phyloP scores from a whole-genome alignment of 2,113 vertebrate species.

The Melanerpes aurifrons region DNA sequence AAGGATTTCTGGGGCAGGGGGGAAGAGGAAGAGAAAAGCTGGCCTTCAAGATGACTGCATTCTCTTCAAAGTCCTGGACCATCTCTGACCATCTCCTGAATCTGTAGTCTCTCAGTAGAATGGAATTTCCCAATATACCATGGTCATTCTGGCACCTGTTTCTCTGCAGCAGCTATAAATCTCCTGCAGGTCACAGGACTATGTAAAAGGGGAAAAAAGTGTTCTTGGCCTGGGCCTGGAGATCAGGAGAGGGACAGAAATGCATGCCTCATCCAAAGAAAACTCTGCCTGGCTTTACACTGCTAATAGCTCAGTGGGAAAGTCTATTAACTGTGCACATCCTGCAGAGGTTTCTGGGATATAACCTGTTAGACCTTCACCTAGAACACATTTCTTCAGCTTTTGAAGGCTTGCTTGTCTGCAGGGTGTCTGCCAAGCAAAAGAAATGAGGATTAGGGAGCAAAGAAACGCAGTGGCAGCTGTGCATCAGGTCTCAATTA shows the following conservation, averaged over 20 bases:
- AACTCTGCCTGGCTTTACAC: constrained; percentile 40
- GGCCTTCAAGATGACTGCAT: neutral
- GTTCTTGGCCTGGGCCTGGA: neutral
- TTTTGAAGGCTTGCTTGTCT: constrained; percentile 51
- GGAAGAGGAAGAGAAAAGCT: neutral
- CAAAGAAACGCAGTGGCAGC: constrained; percentile 62
- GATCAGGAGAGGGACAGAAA: constrained; percentile 37
- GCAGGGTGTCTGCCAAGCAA: constrained; percentile 59
- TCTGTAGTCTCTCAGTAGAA: constrained; percentile 16
- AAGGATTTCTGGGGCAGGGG: neutral
- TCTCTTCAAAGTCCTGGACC: constrained; percentile 31
- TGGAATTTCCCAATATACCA: constrained; percentile 30
- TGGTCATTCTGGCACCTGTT: constrained; percentile 37
- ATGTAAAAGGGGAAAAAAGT: neutral
- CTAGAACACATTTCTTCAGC: constrained; percentile 44
- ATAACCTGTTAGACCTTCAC: constrained; percentile 59
- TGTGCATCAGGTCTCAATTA: constrained; percentile 71
- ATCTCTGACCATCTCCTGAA: constrained; percentile 10
- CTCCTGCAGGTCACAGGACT: constrained; percentile 2
- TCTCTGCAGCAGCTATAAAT: constrained; percentile 45
- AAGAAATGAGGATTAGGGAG: constrained; percentile 67
- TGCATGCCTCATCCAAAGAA: constrained; percentile 45
- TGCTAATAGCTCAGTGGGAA: constrained; percentile 46
- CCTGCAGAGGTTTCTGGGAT: constrained; percentile 51
- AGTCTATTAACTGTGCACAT: constrained; percentile 5